phyloP scores from a whole-genome alignment of 2,113 vertebrate genomes.

The Peromyscus californicus region DNA sequence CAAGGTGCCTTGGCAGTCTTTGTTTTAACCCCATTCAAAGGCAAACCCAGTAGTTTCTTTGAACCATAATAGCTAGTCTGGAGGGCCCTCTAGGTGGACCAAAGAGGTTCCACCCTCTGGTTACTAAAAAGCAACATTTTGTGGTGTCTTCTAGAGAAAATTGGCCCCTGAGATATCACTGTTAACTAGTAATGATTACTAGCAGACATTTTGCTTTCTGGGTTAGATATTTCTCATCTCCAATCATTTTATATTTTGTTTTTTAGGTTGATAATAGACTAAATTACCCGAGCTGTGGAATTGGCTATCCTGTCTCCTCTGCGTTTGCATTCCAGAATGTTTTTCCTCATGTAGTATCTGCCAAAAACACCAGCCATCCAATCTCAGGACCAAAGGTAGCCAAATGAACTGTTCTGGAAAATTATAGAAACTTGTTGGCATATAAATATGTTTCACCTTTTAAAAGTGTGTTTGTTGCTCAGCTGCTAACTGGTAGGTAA shows the following conservation, averaged over 20 bases:
- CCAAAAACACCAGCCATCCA: slow-evolving; percentile 78
- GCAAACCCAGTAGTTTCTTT: not conserved
- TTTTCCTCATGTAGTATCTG: slow-evolving; percentile 78
- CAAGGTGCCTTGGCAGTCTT: not conserved
- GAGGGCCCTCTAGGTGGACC: not conserved
- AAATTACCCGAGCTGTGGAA: slow-evolving; percentile 82
- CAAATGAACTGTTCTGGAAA: not conserved
- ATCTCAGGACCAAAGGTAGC: slow-evolving; percentile 87
- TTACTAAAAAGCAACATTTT: slow-evolving; percentile 12
- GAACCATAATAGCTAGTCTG: not conserved
- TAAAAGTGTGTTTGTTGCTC: not conserved
- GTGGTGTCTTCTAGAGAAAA: not conserved
- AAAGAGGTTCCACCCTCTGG: not conserved
- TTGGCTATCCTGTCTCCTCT: slow-evolving; percentile 88
- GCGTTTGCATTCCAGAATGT: slow-evolving; percentile 87
- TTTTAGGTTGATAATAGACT: slow-evolving; percentile 88
- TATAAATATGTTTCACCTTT: not conserved
- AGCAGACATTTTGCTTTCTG: not conserved
- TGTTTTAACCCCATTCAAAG: not conserved
- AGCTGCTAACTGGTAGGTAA: not conserved
- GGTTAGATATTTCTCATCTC: not conserved
- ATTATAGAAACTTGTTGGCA: not conserved
- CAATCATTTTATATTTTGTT: slow-evolving; percentile 21
- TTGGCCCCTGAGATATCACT: not conserved
- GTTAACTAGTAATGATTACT: not conserved